These are phyloP conservation scores for Leptodactylus fuscus DNA, from an alignment of 2,113 vertebrate genomes.

Conservation along the genomic window DNA sequence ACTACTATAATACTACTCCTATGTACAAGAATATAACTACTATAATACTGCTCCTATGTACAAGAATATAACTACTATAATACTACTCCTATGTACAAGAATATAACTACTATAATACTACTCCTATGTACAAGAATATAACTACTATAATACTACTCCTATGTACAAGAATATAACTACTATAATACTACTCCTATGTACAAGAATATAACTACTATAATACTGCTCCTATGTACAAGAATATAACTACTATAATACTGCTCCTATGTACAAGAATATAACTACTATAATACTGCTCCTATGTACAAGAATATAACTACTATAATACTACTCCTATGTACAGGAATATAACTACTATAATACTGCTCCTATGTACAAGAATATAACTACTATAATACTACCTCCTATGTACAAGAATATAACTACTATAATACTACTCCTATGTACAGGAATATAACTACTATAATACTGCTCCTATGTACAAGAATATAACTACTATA, in stretches of 20 bases:
- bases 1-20: neutral
- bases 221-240: neutral
- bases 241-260: constrained; percentile 18
- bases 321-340: neutral
- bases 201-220: constrained; percentile 21
- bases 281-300: constrained; percentile 16
- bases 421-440: neutral
- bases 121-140: constrained; percentile 5
- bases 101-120: constrained; percentile 8
- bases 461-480: neutral
- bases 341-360: no score
- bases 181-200: constrained; percentile 2
- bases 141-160: constrained; percentile 9
- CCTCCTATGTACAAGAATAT: no score
- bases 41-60: constrained; percentile 12
- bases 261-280: neutral
- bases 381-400: no score
- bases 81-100: neutral
- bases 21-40: constrained; percentile 8
- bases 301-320: neutral
- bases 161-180: constrained; percentile 5
- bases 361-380: no score
- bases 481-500: neutral
- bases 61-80: constrained; percentile 15
- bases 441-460: no score